phyloP scores from a whole-genome alignment of 2,113 vertebrate genomes.

The Barnardius zonarius region DNA sequence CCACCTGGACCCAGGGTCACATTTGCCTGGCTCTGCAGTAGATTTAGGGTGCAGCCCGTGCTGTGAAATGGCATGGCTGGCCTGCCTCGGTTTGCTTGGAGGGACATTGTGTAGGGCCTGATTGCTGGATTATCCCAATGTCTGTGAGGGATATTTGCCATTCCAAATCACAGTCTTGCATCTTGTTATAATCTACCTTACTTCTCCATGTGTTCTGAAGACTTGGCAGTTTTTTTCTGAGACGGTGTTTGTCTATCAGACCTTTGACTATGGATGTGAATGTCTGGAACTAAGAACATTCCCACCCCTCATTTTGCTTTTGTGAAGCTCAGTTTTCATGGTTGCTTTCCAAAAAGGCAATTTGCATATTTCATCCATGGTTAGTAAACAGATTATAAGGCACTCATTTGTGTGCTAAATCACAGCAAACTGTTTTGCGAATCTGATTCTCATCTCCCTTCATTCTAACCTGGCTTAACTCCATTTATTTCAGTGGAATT shows the following conservation, averaged over 20 bases:
- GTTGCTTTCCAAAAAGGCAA: conserved; percentile 45
- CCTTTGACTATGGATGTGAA: not conserved
- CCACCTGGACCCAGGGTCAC: not conserved
- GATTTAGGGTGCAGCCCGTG: not conserved
- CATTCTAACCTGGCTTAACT: conserved; percentile 46
- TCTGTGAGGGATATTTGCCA: not conserved
- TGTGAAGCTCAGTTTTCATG: conserved; percentile 38
- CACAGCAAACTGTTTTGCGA: conserved; percentile 19
- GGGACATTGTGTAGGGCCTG: not conserved
- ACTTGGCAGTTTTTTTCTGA: conserved; percentile 12
- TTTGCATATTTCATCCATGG: conserved; percentile 60
- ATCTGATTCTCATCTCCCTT: conserved; percentile 49
- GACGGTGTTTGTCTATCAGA: not conserved
- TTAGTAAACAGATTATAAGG: conserved; percentile 57
- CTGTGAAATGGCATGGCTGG: not conserved
- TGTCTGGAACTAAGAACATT: conserved; percentile 50
- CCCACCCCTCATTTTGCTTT: not conserved
- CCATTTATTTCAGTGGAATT: conserved; percentile 35
- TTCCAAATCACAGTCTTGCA: not conserved
- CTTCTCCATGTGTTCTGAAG: not conserved
- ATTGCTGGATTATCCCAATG: not conserved
- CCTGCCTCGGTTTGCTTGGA: not conserved
- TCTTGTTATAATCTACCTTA: conserved; percentile 49
- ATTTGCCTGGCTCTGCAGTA: not conserved
- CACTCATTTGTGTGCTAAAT: conserved; percentile 42